Evolutionary conservation across 1,140 invertebrate genomes (phyloP).

Genomic region (Drosophila lacteicornis): DNA sequence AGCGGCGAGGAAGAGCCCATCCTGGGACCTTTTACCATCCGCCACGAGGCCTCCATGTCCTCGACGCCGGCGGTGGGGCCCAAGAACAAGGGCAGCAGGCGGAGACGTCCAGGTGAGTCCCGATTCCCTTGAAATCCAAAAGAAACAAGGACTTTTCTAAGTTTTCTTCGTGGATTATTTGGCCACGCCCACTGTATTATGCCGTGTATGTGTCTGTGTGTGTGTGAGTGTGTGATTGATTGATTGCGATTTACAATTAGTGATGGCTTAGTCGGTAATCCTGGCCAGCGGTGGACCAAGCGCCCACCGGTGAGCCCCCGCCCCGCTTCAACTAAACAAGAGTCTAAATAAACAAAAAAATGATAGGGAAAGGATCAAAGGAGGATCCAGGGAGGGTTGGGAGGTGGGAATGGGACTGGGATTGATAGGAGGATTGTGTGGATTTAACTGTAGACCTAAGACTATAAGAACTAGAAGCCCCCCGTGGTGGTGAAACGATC

Average conservation of each 20-base stretch:
- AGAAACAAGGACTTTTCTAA: constrained; percentile 8
- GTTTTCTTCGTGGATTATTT: constrained; percentile 35
- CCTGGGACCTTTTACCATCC: constrained; percentile 72
- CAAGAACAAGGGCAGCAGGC: constrained; percentile 83
- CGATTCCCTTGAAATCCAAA: not conserved
- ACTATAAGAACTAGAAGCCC: constrained; percentile 37
- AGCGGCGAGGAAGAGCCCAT: constrained; percentile 85
- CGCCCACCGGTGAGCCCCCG: constrained; percentile 30
- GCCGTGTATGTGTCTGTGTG: constrained; percentile 12
- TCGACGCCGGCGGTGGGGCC: constrained; percentile 57
- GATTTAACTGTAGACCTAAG: constrained; percentile 14
- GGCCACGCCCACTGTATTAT: constrained; percentile 55
- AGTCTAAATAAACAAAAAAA: constrained; percentile 28
- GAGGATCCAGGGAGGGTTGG: too few species aligned
- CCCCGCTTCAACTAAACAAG: constrained; percentile 31
- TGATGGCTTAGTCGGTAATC: constrained; percentile 43
- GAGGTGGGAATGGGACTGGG: not conserved
- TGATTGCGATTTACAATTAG: constrained; percentile 63
- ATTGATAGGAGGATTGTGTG: not conserved
- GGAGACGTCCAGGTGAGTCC: constrained; percentile 85
- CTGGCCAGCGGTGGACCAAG: constrained; percentile 29
- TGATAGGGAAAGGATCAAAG: not conserved
- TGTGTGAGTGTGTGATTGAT: constrained; percentile 32
- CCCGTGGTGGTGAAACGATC: constrained; percentile 17
- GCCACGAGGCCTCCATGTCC: constrained; percentile 47